Percentiles rank a stretch among this genome's conserved stretches.
phyloP scores from a whole-genome alignment of 2,888 invertebrate species.

The Drosophila acutilabella region DNA sequence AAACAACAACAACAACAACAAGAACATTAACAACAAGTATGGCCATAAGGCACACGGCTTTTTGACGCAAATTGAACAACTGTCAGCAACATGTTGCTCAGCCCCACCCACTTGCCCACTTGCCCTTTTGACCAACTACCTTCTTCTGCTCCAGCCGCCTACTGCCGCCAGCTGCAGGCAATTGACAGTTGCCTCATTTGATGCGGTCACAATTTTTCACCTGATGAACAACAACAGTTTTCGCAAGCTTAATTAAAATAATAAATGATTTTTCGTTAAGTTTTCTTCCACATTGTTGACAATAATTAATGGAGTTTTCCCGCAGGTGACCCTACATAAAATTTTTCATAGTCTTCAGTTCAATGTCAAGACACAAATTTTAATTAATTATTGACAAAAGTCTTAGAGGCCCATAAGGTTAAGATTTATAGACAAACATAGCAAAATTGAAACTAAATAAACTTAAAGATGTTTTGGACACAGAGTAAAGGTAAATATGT shows the following conservation, averaged over 20 bases:
- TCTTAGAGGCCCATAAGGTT: slow-evolving; percentile 2
- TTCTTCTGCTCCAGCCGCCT: not conserved
- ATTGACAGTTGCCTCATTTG: slow-evolving; percentile 65
- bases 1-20: slow-evolving; percentile 27
- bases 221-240: slow-evolving; percentile 51
- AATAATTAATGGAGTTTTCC: slow-evolving; percentile 56
- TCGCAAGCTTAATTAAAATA: slow-evolving; percentile 68
- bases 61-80: slow-evolving; percentile 64
- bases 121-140: slow-evolving; percentile 1
- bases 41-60: slow-evolving; percentile 42
- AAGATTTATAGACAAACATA: slow-evolving; percentile 2
- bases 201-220: slow-evolving; percentile 62
- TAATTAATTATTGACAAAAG: slow-evolving; percentile 32
- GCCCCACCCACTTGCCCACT: not conserved
- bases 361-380: slow-evolving; percentile 27
- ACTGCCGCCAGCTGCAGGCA: slow-evolving; percentile 33
- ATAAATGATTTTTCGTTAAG: slow-evolving; percentile 64
- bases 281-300: slow-evolving; percentile 35
- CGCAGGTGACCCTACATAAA: slow-evolving; percentile 11
- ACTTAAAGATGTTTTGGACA: not conserved
- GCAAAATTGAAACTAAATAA: slow-evolving; percentile 10
- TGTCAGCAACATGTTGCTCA: slow-evolving; percentile 73
- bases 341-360: slow-evolving; percentile 17
- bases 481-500: too few species aligned
- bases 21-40: slow-evolving; percentile 27